phyloP scores from a whole-genome alignment of 2,113 vertebrate genomes.

The Poeciliopsis occidentalis region DNA sequence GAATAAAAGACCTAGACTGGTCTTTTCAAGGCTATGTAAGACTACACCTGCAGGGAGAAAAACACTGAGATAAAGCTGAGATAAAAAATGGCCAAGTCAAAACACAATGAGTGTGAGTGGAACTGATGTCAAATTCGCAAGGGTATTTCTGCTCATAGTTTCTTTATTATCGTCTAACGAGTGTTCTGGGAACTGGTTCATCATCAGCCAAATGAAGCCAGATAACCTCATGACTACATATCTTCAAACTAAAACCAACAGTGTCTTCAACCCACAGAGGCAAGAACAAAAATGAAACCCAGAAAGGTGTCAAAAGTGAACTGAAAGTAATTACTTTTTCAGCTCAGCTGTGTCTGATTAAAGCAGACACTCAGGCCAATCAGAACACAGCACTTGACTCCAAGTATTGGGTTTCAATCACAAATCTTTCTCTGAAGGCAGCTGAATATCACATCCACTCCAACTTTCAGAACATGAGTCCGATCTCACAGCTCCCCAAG shows the following conservation, averaged over 20 bases:
- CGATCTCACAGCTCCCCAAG: constrained; percentile 49
- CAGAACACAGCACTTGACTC: constrained; percentile 45
- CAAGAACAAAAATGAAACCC: constrained; percentile 19
- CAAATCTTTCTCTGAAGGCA: constrained; percentile 32
- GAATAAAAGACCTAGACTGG: constrained; percentile 38
- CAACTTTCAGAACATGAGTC: constrained; percentile 10
- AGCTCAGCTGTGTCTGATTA: constrained; percentile 31
- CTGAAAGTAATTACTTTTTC: constrained; percentile 33
- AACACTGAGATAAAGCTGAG: constrained; percentile 40
- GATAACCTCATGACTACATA: background rate
- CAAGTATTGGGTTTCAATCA: constrained; percentile 35
- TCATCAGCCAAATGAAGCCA: constrained; percentile 9
- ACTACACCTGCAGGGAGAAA: constrained; percentile 44
- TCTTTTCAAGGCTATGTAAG: constrained; percentile 45
- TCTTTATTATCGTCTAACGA: background rate
- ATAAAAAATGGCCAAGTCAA: constrained; percentile 11
- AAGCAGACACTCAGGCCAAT: constrained; percentile 54
- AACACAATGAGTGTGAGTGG: background rate
- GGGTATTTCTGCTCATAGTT: constrained; percentile 8
- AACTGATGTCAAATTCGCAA: constrained; percentile 1
- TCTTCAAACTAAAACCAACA: constrained; percentile 5
- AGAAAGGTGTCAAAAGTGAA: constrained; percentile 47
- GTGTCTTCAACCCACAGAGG: constrained; percentile 29
- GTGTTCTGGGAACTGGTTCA: background rate
- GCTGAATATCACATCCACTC: constrained; percentile 23